Evolutionary conservation across 1,140 invertebrate species (phyloP), one percentile per base, ranked within the genome.

Genomic region (Apis dorsata): DNA sequence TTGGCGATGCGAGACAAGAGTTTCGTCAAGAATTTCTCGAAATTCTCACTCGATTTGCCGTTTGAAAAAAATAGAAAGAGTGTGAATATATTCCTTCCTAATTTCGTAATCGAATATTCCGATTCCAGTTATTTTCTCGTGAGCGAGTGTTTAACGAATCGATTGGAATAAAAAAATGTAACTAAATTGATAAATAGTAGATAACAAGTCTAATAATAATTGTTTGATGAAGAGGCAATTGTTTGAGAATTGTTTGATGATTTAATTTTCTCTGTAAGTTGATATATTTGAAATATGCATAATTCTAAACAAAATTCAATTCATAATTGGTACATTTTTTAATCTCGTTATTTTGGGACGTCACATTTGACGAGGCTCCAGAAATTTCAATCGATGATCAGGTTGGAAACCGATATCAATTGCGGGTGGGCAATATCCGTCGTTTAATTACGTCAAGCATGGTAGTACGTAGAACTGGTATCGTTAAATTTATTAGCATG

Each of bases 31-130:
- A 80, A 74, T 80, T 73, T 72, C 51, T 63, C 21, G 8, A 59
- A 57, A 53, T 28, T 28, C 28, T 74, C 19, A 13, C 55, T 60
- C 7, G 19, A 65, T 5, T 44, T 44, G 34, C 5, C 5, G 7
- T 44, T 44, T 44, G 34, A 5, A 44, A 15, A 1, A 65, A 2
- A 65, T 1, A 28, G 24, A 34, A 9, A 19, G 8, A 10, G 62
- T 7, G 11, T 57, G 81, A 86, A 83, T 83, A 63, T 86, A 86
- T 73, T 87, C 65, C 71, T 74, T 60, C n/a, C 77, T 77, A 87
- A 84, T 87, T 80, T 81, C 63, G 60, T 86, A 69, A 62, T 70
- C 73, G 73, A 44, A 81, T 81, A 88, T 86, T 71, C 44, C 57
- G 71, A 63, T 74, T 77, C 76, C 65, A 69, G 28, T 24, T 66